Percentiles rank a stretch among this genome's conserved stretches.
Evolutionary conservation across 2,888 invertebrate species (phyloP).

Genomic region (Caenorhabditis sp.): DNA sequence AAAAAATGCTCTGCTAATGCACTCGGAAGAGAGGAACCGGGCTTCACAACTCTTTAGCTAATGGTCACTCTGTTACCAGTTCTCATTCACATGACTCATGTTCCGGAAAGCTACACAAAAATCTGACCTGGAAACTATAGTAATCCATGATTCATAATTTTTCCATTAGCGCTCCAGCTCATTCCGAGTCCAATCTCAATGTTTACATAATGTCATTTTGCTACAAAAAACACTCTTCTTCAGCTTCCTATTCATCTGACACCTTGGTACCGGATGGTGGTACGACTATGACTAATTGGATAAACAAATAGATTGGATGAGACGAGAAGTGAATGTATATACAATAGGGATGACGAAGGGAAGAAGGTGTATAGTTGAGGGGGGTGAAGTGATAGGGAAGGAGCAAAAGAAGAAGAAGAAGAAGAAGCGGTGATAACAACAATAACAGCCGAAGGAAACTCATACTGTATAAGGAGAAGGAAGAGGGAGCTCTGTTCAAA

Average conservation of each 20-base stretch:
- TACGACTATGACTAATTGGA: conserved; percentile 56
- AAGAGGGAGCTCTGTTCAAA: conserved; percentile 42
- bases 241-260: conserved; percentile 6
- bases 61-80: too few relatives aligned
- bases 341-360: conserved; percentile 41
- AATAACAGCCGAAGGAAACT: conserved; percentile 34
- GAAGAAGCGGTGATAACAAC: conserved; percentile 46
- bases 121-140: conserved; percentile 9
- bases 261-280: conserved; percentile 43
- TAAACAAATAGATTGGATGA: conserved; percentile 42
- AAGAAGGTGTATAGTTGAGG: conserved; percentile 30
- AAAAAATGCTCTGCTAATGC: neutral
- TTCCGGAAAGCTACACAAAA: neutral
- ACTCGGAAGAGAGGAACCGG: neutral
- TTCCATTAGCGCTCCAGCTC: conserved; percentile 10
- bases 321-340: conserved; percentile 24
- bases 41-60: too few relatives aligned
- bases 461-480: conserved; percentile 21
- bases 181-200: neutral
- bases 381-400: conserved; percentile 13
- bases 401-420: too few relatives aligned
- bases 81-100: neutral
- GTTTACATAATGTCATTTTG: conserved; percentile 36
- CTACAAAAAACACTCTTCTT: conserved; percentile 22
- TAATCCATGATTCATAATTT: conserved; percentile 5